Conservation (phyloP, 2,113 vertebrate genomes). For the Campylomormyrus numenius region DNA sequence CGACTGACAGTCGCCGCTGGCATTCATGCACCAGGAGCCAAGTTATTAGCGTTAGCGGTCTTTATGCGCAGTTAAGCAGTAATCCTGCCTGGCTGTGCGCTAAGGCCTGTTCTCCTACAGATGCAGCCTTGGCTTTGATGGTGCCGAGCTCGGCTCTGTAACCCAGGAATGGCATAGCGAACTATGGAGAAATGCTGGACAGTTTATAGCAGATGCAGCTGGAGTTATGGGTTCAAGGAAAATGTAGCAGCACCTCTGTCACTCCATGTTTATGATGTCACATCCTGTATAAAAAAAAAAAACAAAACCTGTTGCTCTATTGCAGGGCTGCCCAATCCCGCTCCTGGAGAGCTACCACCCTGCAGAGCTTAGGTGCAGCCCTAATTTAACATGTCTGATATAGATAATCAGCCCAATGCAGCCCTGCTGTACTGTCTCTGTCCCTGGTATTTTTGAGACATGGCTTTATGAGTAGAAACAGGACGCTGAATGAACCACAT, state of each 20-base stretch:
- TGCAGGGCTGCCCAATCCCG: background rate
- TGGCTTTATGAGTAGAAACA: background rate
- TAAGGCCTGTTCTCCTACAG: background rate
- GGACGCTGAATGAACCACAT: background rate
- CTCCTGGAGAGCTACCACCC: background rate
- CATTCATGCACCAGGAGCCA: background rate
- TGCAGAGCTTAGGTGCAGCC: background rate
- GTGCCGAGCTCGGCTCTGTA: background rate
- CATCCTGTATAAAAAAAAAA: background rate
- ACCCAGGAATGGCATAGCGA: background rate
- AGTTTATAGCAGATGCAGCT: background rate
- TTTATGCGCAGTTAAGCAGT: slow-evolving; percentile 25
- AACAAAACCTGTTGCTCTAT: background rate
- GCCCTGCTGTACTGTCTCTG: background rate
- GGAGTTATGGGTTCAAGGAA: background rate
- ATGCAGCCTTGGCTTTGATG: background rate
- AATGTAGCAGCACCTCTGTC: background rate
- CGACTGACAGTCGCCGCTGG: background rate
- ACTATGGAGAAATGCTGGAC: background rate
- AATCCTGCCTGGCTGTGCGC: background rate
- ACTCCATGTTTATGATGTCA: background rate
- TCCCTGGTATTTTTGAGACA: background rate
- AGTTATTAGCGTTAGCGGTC: slow-evolving; percentile 5
- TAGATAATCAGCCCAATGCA: background rate
- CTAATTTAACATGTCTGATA: background rate